Base-by-base conservation (phyloP, 2,888 invertebrate genomes). In the Pyralis farinalis region DNA sequence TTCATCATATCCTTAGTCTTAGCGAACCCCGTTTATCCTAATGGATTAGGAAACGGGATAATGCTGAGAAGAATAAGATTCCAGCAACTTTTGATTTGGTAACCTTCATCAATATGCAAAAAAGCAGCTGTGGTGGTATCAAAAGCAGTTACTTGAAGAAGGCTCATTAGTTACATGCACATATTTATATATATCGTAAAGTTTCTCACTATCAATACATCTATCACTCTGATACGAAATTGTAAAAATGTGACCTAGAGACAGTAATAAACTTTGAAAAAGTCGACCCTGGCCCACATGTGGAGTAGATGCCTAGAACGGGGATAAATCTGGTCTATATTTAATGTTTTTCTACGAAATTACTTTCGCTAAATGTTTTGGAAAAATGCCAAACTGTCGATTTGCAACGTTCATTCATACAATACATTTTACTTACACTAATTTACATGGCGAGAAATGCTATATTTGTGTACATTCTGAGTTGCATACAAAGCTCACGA, bases 261-360 rank as follows among this genome's bases (percentile, higher is more conserved):
- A 67, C 69, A 64, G 69, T 63, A 69, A 62, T 77, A 71, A 73
- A 74, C 66, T 63, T 63, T 48, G 52, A 55, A 66, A 63, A 58
- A 56, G 45, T 46, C 58, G 77, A 53, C 83, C 83, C 46, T 83
- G 84, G 79, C 84, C 80, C 49, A 71, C 62, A 72, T 44, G 40
- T 53, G 46, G 53, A 63, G 53, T 54, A 46, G 52, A 63, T 66
- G 52, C 58, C 59, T 55, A 56, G 59, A 59, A 50, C 48, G 55
- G 61, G 68, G 65, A 51, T 55, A 55, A 53, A 16, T 16, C 16
- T 16, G 4, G 2, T 16, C 16, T 16, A 4, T 16, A 3, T 42
- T 44, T 55, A 63, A 65, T 71, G 61, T 72, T 65, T 67, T 58
- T 61, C 58, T 52, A 54, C 64, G 66, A 63, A 68, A 65, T 65